Conservation (phyloP, 2,888 invertebrate genomes). For the Anarsia innoxiella region DNA sequence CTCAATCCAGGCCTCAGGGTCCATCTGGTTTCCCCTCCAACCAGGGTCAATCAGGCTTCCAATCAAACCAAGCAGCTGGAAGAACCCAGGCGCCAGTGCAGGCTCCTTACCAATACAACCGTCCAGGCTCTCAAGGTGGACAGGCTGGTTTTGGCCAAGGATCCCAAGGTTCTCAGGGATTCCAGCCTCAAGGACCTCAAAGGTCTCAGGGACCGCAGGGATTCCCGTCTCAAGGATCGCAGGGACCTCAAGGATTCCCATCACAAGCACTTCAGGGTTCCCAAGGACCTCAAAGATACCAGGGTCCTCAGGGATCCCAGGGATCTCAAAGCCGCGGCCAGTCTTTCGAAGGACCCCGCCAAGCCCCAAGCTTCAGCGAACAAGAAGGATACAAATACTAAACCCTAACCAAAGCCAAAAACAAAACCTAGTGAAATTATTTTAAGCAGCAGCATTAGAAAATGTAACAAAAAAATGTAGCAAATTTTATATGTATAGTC, state of each 20-base stretch:
- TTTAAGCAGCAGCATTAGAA: too few relatives aligned
- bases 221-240: background rate
- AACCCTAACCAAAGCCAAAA: constrained; percentile 40
- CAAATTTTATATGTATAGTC: constrained; percentile 7
- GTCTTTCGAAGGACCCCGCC: constrained; percentile 52
- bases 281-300: background rate
- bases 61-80: constrained; percentile 16
- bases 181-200: constrained; percentile 1
- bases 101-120: constrained; percentile 34
- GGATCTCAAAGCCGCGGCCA: constrained; percentile 21
- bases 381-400: constrained; percentile 67
- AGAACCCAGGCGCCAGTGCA: constrained; percentile 22
- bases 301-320: constrained; percentile 6
- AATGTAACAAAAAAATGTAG: constrained; percentile 25
- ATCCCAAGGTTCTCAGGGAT: constrained; percentile 12
- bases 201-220: background rate
- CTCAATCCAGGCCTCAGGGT: constrained; percentile 8
- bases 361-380: constrained; percentile 59
- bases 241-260: background rate
- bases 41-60: constrained; percentile 2
- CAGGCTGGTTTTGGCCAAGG: constrained; percentile 5
- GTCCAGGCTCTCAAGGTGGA: constrained; percentile 21
- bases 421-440: constrained; percentile 24
- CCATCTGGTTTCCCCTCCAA: constrained; percentile 1
- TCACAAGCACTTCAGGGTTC: background rate